Conservation (phyloP, 1,140 invertebrate species). For the Mycetomoellerius zeteki region DNA sequence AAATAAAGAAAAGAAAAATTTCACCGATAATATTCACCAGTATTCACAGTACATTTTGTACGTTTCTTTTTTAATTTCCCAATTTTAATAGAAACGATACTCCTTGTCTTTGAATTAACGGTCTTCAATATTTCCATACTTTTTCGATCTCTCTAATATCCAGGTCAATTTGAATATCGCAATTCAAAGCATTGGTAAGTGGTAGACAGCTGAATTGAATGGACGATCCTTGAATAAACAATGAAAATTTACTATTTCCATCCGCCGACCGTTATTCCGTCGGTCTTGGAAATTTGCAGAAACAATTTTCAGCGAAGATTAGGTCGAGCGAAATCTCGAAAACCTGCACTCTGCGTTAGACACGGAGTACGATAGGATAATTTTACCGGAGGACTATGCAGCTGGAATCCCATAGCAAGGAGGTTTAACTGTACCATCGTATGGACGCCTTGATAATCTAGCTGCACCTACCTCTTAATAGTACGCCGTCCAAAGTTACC, state of each 20-base stretch:
- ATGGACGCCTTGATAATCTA: constrained; percentile 62
- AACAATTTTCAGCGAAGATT: constrained; percentile 60
- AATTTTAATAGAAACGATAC: constrained; percentile 21
- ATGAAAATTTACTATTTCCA: constrained; percentile 46
- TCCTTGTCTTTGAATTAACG: constrained; percentile 7
- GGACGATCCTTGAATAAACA: constrained; percentile 44
- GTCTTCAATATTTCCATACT: constrained; percentile 2
- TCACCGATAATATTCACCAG: not conserved
- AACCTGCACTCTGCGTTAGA: constrained; percentile 38
- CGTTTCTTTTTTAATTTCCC: not conserved
- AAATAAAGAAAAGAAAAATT: constrained; percentile 1
- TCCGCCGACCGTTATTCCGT: constrained; percentile 3
- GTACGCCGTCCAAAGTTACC: constrained; percentile 42
- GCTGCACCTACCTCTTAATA: constrained; percentile 62
- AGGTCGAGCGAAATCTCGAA: constrained; percentile 52
- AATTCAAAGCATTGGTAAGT: constrained; percentile 22
- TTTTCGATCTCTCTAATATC: constrained; percentile 21
- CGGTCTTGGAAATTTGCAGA: constrained; percentile 52
- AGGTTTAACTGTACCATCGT: constrained; percentile 51
- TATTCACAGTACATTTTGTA: not conserved
- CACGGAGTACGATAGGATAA: constrained; percentile 48
- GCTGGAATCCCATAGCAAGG: constrained; percentile 46
- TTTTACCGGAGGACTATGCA: constrained; percentile 43
- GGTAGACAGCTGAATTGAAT: constrained; percentile 29
- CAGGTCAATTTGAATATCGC: constrained; percentile 25